Base-by-base conservation (phyloP, 1,140 invertebrate species). In the Dreissena rostriformis region DNA sequence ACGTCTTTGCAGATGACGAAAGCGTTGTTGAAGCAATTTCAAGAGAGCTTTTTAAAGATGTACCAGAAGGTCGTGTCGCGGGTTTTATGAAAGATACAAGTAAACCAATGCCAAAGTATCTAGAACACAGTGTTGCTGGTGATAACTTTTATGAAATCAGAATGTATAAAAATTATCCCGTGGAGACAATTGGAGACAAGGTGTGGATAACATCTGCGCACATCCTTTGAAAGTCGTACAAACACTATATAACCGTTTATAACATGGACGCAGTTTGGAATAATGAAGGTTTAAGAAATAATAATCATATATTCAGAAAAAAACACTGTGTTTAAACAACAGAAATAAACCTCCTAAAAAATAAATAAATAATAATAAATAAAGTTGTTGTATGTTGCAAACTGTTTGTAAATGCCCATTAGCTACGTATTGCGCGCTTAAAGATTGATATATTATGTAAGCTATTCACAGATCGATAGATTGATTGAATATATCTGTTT, bases 1-100 rank as follows among this genome's bases (percentile, higher is more conserved):
- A 29, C 39, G 67, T 70, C 28, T 70, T 70, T 26, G 67, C 67
- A 5, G 24, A 70, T 22, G 39, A 26, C 26, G 67, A 70, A 29
- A 19, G 7, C 19, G 28, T 70, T 7, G 67, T 29, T 28, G 67
- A 70, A 19, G 28, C n/a, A 8, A 70, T 70, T 70, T 26, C 39
- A 28, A 22, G 19, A 29, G 19, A 26, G 11, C 19, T 70, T 22
- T 70, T 70, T 70, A 17, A 22, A 70, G 19, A 70, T 28, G 11
- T 29, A 17, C 22, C 22, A 17, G 19, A 8, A 19, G 67, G 67
- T 7, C 39, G 24, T 22, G 29, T 29, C 10, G n/a, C 19, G 8
- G 24, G 39, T 7, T 70, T 70, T 29, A 29, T 70, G 22, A 28
- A 28, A 26, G 10, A 19, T 11, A 29, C 26, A 12, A 29, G 67